Conservation (phyloP, 1,140 invertebrate genomes). For the Helicorthomorpha holstii region DNA sequence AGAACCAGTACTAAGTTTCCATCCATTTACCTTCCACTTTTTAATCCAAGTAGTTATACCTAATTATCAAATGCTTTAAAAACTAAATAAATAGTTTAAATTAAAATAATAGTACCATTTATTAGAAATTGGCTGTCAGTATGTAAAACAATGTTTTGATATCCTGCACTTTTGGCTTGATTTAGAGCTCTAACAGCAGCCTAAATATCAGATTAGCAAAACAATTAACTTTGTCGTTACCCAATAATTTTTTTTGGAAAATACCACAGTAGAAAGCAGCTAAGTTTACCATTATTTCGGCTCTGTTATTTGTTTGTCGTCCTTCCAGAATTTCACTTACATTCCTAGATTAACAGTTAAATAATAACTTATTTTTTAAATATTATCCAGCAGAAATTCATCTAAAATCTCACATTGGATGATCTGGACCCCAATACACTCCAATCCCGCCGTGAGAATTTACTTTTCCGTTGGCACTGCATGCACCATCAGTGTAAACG, state of each 20-base stretch:
- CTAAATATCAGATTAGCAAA: no score
- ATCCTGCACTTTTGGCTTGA: constrained; percentile 36
- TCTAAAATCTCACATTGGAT: constrained; percentile 41
- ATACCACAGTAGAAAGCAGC: neutral
- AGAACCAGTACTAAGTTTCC: constrained; percentile 49
- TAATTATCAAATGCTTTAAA: no score
- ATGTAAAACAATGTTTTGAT: constrained; percentile 54
- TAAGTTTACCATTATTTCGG: constrained; percentile 49
- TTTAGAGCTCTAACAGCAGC: constrained; percentile 68
- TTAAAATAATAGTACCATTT: no score
- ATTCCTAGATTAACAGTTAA: constrained; percentile 33
- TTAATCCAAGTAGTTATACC: constrained; percentile 71
- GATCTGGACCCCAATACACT: constrained; percentile 73
- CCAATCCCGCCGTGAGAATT: constrained; percentile 74
- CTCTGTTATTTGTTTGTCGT: constrained; percentile 81
- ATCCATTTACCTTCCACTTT: constrained; percentile 70
- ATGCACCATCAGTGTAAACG: constrained; percentile 84
- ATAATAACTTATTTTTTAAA: neutral
- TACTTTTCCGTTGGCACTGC: constrained; percentile 52
- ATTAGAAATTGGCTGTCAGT: constrained; percentile 91
- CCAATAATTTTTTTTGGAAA: neutral
- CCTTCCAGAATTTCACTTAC: constrained; percentile 58
- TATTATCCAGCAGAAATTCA: no score
- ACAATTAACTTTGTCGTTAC: neutral
- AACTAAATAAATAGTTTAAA: no score